Evolutionary conservation across 2,888 invertebrate genomes (phyloP), one percentile per base, ranked within the genome.

Genomic region (Drosophila neutralis): DNA sequence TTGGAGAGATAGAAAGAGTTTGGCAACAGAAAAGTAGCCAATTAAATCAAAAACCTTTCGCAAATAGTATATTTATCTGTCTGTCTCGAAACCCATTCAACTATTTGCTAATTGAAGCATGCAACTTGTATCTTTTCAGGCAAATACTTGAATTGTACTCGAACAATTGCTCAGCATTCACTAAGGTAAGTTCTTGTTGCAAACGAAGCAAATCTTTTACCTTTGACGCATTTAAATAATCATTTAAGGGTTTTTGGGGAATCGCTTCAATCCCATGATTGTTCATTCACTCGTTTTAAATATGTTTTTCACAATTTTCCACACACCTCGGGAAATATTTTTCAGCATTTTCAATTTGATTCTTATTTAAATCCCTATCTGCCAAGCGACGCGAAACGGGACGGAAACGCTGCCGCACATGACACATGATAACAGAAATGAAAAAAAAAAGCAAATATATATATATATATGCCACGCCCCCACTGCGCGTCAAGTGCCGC

Each of bases 321-420:
- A 13, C 35, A 49, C 27, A 27, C 21, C 36, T 11, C 15, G 40
- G 27, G 33, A 1, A 15, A 33, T 45, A n/a, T 27, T 27, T 69
- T 78, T 33, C 68, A 78, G 42, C 40, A 70, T 67, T 74, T 82
- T 72, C 77, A 70, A 80, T 74, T 77, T 68, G 63, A 67, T 74
- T 60, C 48, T 40, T 59, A 33, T 58, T 51, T 40, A 51, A 59
- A 57, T 56, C 58, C 49, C 62, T 48, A 75, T 53, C 48, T 60
- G 38, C 62, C 59, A 15, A 48, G n/a, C 60, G 51, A 60, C 68
- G 59, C n/a, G 8, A n/a, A 49, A 53, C 10, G 8, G 2, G 31
- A 51, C 52, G 52, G 66, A 69, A 64, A 27, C 4, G 27, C 36
- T 40, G 15, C 24, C 24, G 4, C 45, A 15, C 33, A 33, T n/a